Evolutionary conservation across 2,797 vertebrate species (phyloP).

Genomic region (Champsocephalus gunnari): DNA sequence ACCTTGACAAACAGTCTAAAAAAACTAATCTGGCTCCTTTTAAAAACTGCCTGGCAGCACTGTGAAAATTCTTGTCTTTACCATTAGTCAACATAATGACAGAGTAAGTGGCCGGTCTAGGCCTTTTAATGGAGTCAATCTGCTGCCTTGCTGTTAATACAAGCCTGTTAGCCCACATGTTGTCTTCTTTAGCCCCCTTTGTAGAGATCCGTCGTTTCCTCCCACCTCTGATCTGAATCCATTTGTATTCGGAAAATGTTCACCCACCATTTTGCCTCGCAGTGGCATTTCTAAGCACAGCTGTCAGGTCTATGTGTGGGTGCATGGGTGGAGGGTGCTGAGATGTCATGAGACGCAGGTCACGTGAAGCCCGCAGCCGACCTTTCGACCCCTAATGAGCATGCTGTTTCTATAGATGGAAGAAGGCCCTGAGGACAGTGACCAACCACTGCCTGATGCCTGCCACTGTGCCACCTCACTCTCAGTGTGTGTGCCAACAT

Average conservation of each 20-base stretch:
- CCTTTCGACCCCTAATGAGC: conserved; percentile 61
- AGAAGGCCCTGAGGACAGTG: conserved; percentile 45
- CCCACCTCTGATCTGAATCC: background rate
- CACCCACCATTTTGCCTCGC: conserved; percentile 32
- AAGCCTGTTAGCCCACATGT: conserved; percentile 41
- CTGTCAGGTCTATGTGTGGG: conserved; percentile 25
- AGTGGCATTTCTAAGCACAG: conserved; percentile 41
- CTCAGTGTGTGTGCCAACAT: conserved; percentile 31
- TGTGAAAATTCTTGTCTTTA: conserved; percentile 45
- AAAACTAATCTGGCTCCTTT: conserved; percentile 14
- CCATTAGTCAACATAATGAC: conserved; percentile 63
- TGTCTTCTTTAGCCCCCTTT: conserved; percentile 18
- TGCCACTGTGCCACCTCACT: conserved; percentile 17
- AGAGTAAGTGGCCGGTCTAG: conserved; percentile 46
- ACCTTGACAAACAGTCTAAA: too few species aligned
- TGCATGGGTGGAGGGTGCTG: conserved; percentile 12
- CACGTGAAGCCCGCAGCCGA: conserved; percentile 64
- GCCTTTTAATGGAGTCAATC: conserved; percentile 58
- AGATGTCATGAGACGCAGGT: conserved; percentile 58
- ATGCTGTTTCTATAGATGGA: conserved; percentile 60
- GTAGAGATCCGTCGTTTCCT: conserved; percentile 16
- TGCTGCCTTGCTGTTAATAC: conserved; percentile 47
- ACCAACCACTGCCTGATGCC: conserved; percentile 20
- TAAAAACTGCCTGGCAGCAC: conserved; percentile 29
- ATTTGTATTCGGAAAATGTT: conserved; percentile 46